Conservation (phyloP, 2,888 invertebrate species). For the Himalopsyche anomala region DNA sequence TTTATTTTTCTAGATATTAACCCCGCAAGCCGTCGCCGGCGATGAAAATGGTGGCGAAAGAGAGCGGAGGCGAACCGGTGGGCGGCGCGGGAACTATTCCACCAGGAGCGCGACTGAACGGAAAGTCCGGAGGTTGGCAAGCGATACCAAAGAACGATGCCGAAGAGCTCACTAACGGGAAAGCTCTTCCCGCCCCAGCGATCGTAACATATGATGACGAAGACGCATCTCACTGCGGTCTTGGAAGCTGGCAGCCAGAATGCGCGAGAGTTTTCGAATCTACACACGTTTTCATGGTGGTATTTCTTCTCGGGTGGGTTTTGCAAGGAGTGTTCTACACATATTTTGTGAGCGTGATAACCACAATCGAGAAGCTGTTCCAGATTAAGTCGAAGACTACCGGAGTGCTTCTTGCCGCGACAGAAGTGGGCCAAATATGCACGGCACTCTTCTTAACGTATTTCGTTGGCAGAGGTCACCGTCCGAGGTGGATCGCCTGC, state of each 20-base stretch:
- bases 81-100: slow-evolving; percentile 45
- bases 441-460: slow-evolving; percentile 92
- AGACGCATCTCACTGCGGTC: slow-evolving; percentile 83
- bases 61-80: slow-evolving; percentile 48
- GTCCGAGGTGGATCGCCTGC: slow-evolving; percentile 95
- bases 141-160: slow-evolving; percentile 49
- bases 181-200: slow-evolving; percentile 2
- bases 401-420: slow-evolving; percentile 91
- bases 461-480: slow-evolving; percentile 92
- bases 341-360: slow-evolving; percentile 95
- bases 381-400: slow-evolving; percentile 94
- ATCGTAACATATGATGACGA: slow-evolving; percentile 68
- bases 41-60: slow-evolving; percentile 46
- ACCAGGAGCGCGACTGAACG: slow-evolving; percentile 12
- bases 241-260: slow-evolving; percentile 86
- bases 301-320: slow-evolving; percentile 92
- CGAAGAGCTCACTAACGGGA: slow-evolving; percentile 54
- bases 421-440: slow-evolving; percentile 95
- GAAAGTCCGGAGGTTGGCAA: slow-evolving; percentile 54
- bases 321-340: slow-evolving; percentile 95
- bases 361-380: slow-evolving; percentile 94
- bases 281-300: slow-evolving; percentile 91
- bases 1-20: not conserved
- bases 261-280: slow-evolving; percentile 89
- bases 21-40: slow-evolving; percentile 6